Conservation (phyloP, 1,140 invertebrate species). For the Vanessa atalanta region DNA sequence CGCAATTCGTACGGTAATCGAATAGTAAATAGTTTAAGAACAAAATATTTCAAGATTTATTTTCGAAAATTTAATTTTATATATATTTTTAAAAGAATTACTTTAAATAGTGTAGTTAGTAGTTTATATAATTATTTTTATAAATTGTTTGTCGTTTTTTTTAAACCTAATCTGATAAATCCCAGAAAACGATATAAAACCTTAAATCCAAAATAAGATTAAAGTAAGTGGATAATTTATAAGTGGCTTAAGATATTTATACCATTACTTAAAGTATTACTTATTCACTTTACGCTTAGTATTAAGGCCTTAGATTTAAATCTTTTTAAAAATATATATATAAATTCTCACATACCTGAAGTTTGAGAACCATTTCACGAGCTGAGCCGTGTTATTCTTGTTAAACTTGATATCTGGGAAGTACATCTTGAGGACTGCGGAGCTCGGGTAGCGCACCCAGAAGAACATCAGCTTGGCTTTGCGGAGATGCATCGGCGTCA, state of each 20-base stretch:
- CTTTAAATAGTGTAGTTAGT: too few relatives aligned
- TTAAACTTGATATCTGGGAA: slow-evolving; percentile 99
- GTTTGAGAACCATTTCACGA: slow-evolving; percentile 99
- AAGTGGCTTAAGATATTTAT: slow-evolving; percentile 30
- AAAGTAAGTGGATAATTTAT: slow-evolving; percentile 23
- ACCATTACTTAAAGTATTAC: slow-evolving; percentile 12
- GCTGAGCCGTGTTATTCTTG: slow-evolving; percentile 99
- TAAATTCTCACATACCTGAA: slow-evolving; percentile 14
- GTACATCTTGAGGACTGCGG: slow-evolving; percentile 99
- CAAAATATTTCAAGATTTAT: slow-evolving; percentile 31
- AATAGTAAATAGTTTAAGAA: slow-evolving; percentile 47
- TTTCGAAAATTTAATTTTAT: neutral
- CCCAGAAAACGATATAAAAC: slow-evolving; percentile 12
- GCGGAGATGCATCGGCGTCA: slow-evolving; percentile 99
- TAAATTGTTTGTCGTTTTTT: neutral
- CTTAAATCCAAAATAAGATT: slow-evolving; percentile 25
- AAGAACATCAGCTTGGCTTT: slow-evolving; percentile 99
- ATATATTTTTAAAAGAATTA: too few relatives aligned
- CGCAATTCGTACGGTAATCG: slow-evolving; percentile 54
- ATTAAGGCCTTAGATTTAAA: neutral
- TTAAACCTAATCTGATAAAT: slow-evolving; percentile 14
- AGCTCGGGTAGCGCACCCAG: slow-evolving; percentile 99
- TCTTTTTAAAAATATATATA: neutral
- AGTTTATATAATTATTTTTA: neutral
- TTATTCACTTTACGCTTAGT: neutral